Percentiles rank a stretch among this genome's conserved stretches.
Conservation (phyloP, 2,888 invertebrate species). For the Cantharis lateralis region DNA sequence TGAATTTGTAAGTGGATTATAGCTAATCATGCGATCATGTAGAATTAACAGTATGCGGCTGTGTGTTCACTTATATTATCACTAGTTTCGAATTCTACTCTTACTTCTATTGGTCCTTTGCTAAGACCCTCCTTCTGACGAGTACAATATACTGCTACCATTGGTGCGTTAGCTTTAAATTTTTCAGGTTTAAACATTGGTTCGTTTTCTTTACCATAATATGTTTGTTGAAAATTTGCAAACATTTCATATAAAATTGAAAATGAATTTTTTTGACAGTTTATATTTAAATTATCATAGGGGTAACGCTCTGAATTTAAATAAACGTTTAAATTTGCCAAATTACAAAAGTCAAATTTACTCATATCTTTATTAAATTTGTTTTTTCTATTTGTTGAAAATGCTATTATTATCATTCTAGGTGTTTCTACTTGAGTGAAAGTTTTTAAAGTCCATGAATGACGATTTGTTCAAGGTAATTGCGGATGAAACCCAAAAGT, state of each 20-base stretch:
- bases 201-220: neutral
- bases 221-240: neutral
- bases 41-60: constrained; percentile 21
- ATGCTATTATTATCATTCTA: constrained; percentile 47
- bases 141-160: constrained; percentile 36
- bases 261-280: no score
- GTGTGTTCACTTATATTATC: constrained; percentile 33
- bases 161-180: constrained; percentile 28
- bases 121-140: constrained; percentile 33
- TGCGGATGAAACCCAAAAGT: no score
- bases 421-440: constrained; percentile 47
- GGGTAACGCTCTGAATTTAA: constrained; percentile 48
- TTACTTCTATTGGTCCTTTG: constrained; percentile 32
- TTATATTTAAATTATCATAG: no score
- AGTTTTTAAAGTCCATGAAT: no score
- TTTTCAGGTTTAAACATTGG: neutral
- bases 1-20: neutral
- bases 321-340: constrained; percentile 47
- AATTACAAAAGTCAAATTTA: constrained; percentile 38
- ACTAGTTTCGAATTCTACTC: constrained; percentile 33
- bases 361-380: constrained; percentile 34
- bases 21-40: neutral
- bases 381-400: constrained; percentile 50
- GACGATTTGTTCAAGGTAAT: no score
- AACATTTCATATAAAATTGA: no score